Evolutionary conservation across 2,888 invertebrate species (phyloP), one percentile per base, ranked within the genome.

Genomic region (Harmothoe impar): DNA sequence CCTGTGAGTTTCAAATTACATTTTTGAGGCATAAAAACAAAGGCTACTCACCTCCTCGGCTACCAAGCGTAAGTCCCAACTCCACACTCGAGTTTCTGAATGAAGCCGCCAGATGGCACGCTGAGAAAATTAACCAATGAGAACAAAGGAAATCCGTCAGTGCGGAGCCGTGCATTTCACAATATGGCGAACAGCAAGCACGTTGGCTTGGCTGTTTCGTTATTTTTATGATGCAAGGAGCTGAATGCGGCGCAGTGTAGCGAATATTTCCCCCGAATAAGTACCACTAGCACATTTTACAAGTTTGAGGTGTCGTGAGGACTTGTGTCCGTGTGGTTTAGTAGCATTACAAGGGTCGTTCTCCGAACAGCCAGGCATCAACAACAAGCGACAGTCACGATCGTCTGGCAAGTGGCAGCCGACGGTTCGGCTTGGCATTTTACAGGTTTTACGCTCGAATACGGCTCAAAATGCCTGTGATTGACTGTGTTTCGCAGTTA

Each of bases 401-500:
- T n/a, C 78, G 52, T 84, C 84, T 84, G 84, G n/a, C 1, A 84
- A 35, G 23, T 15, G 31, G 17, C 29, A 7, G 20, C 20, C 52
- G n/a, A 51, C 84, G 1, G 20, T 78, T 29, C 35, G 33, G 20
- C 35, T 43, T 10, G 1, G 1, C 3, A 84, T 3, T 84, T 43
- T 51, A 25, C 51, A 25, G 84, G 20, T n/a, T 35, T 78, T 17
- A 33, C 31, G n/a, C 3, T n/a, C 1, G 3, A 78, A 78, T 78
- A 78, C 7, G 0, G n/a, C 1, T 81, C 20, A 81, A 81, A 43
- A 94, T 94, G 94, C 93, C 94, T n/a, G 94, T 94, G n/a, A 81
- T 94, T 25, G 94, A 94, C 81, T 94, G 95, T 0, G 91, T 94
- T 17, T 90, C 93, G 54, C 93, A 95, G 89, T 90, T 95, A 33